These are phyloP conservation scores for Brachionus rubens DNA, from an alignment of 1,140 invertebrate species.

Conservation along the genomic window DNA sequence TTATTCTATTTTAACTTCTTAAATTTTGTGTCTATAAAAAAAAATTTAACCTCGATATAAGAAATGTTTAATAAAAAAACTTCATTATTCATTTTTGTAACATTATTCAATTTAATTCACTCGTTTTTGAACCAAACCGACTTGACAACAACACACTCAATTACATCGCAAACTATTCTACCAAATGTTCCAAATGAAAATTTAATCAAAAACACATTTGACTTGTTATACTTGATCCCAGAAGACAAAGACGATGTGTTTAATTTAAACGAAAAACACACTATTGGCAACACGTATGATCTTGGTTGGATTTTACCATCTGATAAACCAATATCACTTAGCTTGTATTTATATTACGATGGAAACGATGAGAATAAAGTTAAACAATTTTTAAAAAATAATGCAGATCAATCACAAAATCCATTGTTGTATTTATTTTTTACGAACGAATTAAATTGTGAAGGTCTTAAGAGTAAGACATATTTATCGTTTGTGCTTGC, in stretches of 20 bases:
- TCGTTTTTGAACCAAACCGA: no score
- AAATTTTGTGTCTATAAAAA: no score
- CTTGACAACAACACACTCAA: neutral
- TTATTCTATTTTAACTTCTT: no score
- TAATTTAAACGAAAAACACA: conserved; percentile 17
- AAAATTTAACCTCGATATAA: no score
- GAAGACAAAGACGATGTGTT: neutral
- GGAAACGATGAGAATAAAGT: conserved; percentile 19
- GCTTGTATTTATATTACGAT: conserved; percentile 36
- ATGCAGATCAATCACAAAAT: neutral
- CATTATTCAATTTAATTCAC: no score
- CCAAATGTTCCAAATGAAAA: neutral
- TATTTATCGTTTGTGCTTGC: conserved; percentile 8
- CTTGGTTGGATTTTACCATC: conserved; percentile 31
- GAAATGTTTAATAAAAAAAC: no score
- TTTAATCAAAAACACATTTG: conserved; percentile 33
- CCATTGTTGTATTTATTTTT: conserved; percentile 21
- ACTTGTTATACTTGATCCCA: conserved; percentile 28
- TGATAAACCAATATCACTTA: conserved; percentile 5
- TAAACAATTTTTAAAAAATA: conserved; percentile 9
- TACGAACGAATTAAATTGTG: conserved; percentile 23
- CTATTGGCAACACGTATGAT: conserved; percentile 15
- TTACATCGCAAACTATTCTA: neutral
- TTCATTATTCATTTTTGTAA: no score
- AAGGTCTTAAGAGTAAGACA: neutral